phyloP scores from a whole-genome alignment of 2,113 vertebrate genomes.

The Ibidorhyncha struthersii region DNA sequence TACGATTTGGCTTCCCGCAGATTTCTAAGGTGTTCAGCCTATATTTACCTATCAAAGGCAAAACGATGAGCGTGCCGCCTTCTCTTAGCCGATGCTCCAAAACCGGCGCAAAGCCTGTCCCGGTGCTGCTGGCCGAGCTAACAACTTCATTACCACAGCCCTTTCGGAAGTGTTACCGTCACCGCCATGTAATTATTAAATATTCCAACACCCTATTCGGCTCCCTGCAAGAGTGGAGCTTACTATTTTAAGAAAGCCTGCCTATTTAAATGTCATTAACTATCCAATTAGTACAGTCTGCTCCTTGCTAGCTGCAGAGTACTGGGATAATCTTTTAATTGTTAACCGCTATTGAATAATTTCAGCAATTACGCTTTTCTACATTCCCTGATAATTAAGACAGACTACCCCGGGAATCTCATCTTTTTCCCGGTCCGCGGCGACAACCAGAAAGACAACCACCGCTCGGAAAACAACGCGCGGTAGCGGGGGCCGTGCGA shows the following conservation, averaged over 20 bases:
- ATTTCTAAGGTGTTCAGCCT: neutral
- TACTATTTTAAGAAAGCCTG: constrained; percentile 37
- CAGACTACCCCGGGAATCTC: neutral
- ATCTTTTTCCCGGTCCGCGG: neutral
- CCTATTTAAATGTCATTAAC: constrained; percentile 61
- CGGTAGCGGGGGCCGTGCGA: fast-evolving
- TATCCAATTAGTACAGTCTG: constrained; percentile 41
- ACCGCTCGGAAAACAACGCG: fast-evolving
- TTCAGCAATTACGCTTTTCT: constrained; percentile 4
- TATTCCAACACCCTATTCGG: neutral
- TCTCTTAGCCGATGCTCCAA: neutral
- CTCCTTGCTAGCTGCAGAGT: constrained; percentile 18
- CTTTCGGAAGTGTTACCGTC: neutral
- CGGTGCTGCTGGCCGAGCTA: neutral
- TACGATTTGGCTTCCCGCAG: neutral
- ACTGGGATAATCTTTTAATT: constrained; percentile 20
- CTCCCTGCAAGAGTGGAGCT: neutral
- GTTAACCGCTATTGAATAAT: constrained; percentile 3
- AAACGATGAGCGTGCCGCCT: neutral
- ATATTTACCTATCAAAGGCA: neutral
- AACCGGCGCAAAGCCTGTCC: neutral
- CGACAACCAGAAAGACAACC: neutral
- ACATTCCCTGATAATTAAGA: neutral
- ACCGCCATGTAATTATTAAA: neutral
- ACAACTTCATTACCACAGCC: neutral